Conservation (phyloP, 1,140 invertebrate species). For the Brachionus koreanus region DNA sequence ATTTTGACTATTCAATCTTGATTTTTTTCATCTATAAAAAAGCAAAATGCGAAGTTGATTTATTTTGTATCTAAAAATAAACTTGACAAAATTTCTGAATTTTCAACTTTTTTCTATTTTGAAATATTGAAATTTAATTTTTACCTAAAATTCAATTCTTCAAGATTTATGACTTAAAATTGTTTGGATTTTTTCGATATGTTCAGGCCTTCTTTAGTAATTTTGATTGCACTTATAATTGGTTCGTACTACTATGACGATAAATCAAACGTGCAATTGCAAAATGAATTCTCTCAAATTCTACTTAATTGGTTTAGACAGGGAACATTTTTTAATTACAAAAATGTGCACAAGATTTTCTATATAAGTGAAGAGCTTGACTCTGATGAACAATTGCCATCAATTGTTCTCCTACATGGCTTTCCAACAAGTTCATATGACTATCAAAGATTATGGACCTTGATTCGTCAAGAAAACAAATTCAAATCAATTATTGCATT, state of each 20-base stretch:
- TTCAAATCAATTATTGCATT: constrained; percentile 51
- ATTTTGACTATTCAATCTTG: no score
- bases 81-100: no score
- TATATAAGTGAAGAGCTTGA: background rate
- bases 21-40: no score
- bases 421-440: constrained; percentile 58
- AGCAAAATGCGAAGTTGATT: no score
- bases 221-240: background rate
- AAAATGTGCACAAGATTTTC: constrained; percentile 23
- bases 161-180: no score
- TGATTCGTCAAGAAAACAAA: constrained; percentile 47
- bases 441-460: constrained; percentile 46
- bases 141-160: no score
- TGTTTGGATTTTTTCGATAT: no score
- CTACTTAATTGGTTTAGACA: background rate
- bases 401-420: constrained; percentile 55
- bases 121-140: no score
- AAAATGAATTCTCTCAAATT: background rate
- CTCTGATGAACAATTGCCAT: background rate
- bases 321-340: constrained; percentile 3
- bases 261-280: background rate
- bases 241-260: background rate
- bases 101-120: no score
- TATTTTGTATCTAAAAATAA: no score
- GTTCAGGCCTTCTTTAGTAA: background rate